Base-by-base conservation (phyloP, 2,888 invertebrate species). In the Drosophila silvestris region DNA sequence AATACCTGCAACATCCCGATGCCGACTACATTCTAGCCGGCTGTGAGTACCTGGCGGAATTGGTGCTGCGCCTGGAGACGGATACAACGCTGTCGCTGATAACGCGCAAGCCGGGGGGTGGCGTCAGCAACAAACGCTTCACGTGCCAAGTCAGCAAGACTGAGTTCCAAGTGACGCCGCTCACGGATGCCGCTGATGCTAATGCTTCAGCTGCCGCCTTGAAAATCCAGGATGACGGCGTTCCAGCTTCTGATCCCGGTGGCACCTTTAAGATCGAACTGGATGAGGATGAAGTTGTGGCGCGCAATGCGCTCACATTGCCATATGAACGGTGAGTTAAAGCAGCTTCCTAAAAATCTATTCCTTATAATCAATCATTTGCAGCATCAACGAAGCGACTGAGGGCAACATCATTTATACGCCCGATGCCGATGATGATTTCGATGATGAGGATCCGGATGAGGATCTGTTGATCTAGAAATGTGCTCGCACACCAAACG, bases 401-500 rank as follows among this genome's bases (percentile, higher is more conserved):
- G 95, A 94, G 71, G 95, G 96, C 51, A 95, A 95, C 90, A 96
- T 97, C 41, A 95, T 95, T 81, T 97, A 97, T 90, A 95, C 96
- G 78, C 96, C 97, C 14, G 97, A 97, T 93, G 95, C 95, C 63
- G 94, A 95, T 3, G 97, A 97, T 92, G 97, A 97, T 92, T 96
- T 96, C 94, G 97, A 97, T 90, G 97, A 97, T 89, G 97, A 97
- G 93, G 97, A 97, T 93, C 97, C 97, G 2, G 97, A 97, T 94
- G 97, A 97, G 92, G 97, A 97, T 94, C 94, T 97, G 73, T 95
- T 96, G 93, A 95, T 97, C 87, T 95, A 94, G 93, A 68, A 54
- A 56, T 3, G 61, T 71, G 66, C 63, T 52, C 70, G 50, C 60
- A 70, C 67, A 74, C 56, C 60, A 51, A 86, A 79, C 83, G 79